A percentile compares a stretch with the other conserved stretches of the same genome.
Conservation (phyloP, 2,797 vertebrate species). For the Semotilus atromaculatus region DNA sequence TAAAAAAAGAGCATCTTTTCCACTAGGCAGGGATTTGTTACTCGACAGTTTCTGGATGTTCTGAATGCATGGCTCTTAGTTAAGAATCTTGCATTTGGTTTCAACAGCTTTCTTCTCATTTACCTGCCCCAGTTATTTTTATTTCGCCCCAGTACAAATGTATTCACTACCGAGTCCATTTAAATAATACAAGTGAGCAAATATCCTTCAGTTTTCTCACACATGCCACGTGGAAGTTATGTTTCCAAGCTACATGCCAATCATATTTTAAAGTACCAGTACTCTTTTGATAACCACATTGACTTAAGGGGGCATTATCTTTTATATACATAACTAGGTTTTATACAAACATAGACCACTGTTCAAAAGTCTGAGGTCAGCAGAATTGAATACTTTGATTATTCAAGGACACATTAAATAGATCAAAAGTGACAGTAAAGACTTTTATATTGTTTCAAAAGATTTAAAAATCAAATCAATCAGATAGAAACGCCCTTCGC, state of each 20-base stretch:
- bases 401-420: background rate
- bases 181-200: background rate
- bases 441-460: too few species aligned
- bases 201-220: constrained; percentile 14
- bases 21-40: constrained; percentile 41
- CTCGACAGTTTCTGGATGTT: constrained; percentile 8
- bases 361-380: background rate
- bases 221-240: background rate
- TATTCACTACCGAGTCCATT: background rate
- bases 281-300: background rate
- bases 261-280: background rate
- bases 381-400: background rate
- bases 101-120: constrained; percentile 25
- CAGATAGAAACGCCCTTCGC: background rate
- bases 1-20: constrained; percentile 32
- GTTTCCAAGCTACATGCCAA: background rate
- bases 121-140: background rate
- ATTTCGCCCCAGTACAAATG: background rate
- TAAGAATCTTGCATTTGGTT: constrained; percentile 6
- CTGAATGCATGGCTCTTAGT: constrained; percentile 14
- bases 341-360: background rate
- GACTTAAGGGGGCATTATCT: background rate
- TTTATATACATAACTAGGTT: background rate
- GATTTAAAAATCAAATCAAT: too few species aligned
- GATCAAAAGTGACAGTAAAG: background rate